Base-by-base conservation (phyloP, 1,140 invertebrate genomes). In the Olivierus martensii region DNA sequence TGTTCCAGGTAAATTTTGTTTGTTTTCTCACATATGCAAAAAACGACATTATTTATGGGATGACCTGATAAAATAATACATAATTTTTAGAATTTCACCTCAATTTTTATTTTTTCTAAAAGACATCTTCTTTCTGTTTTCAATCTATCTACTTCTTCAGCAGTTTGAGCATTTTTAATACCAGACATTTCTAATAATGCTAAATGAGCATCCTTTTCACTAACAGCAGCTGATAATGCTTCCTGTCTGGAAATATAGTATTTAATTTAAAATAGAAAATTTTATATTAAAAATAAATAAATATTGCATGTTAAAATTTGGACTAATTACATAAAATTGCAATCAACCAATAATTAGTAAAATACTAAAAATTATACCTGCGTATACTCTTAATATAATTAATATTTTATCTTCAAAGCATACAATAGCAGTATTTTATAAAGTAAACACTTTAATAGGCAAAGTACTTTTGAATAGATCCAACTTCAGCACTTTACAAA, bases 191-290 rank as follows among this genome's bases (percentile, higher is more conserved):
- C 85, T 43, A 90, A 65, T 52, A 88, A 69, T 1, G 84, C 86
- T 58, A 90, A 75, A 65, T 86, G 82, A 15, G 84, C 79, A 67
- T 90, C 87, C 65, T 88, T 89, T 63, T 90, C 86, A 64, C 81
- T 85, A 41, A 90, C 80, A 2, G 83, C 79, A 45, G 80, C 77
- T 69, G 85, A 79, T 34, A 90, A 66, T 51, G 85, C 81, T 70
- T 90, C 85, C 69, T 83, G 80, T 65, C 84, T 87, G 63, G n/a
- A 72, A 72, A 64, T 17, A 58, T 48, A 43, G 42, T 19, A 52
- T 19, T 46, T 36, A 11, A 38, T 36, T 7, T 14, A 48, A 15
- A 6, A 1, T n/a, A n/a, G 15, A 15, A n/a, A 47, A n/a, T 35
- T 2, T 35, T 19, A 34, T 9, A 17, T 11, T 34, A 22, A 0